These are phyloP conservation scores for Pampusana beccarii DNA, from an alignment of 2,113 vertebrate species.

Conservation along the genomic window DNA sequence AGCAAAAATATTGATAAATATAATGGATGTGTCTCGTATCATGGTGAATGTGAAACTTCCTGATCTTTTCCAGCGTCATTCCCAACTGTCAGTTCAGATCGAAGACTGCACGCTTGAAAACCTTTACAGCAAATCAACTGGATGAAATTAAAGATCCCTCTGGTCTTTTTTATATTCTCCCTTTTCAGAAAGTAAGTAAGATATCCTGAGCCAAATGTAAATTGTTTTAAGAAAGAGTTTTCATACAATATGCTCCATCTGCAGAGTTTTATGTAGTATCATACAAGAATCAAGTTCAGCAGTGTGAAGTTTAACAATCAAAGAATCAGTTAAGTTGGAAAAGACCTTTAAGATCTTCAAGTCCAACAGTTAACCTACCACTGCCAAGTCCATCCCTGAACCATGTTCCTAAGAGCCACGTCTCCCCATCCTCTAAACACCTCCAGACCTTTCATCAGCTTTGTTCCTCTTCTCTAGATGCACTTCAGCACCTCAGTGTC, in stretches of 20 bases:
- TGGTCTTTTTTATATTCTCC: conserved; percentile 96
- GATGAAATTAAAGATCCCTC: conserved; percentile 99
- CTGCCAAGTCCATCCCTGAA: background rate
- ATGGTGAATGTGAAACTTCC: background rate
- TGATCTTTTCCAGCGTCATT: conserved; percentile 83
- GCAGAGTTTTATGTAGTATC: background rate
- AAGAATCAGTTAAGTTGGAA: background rate
- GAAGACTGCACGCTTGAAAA: conserved; percentile 95
- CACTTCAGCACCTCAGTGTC: fast-evolving
- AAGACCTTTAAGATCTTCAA: background rate
- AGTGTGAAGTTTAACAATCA: background rate
- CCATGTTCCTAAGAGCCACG: background rate
- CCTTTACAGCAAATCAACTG: conserved; percentile 95
- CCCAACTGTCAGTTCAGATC: conserved; percentile 98
- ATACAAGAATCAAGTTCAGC: background rate
- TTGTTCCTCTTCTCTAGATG: fast-evolving
- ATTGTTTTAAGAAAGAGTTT: background rate
- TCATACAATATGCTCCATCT: fast-evolving
- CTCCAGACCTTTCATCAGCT: background rate
- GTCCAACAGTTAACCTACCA: background rate
- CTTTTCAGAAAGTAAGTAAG: conserved; percentile 91
- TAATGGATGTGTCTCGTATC: background rate
- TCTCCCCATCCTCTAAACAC: background rate
- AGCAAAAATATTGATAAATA: background rate
- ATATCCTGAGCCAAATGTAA: background rate